Conservation (phyloP, 2,113 vertebrate genomes). For the Lophura nycthemera region DNA sequence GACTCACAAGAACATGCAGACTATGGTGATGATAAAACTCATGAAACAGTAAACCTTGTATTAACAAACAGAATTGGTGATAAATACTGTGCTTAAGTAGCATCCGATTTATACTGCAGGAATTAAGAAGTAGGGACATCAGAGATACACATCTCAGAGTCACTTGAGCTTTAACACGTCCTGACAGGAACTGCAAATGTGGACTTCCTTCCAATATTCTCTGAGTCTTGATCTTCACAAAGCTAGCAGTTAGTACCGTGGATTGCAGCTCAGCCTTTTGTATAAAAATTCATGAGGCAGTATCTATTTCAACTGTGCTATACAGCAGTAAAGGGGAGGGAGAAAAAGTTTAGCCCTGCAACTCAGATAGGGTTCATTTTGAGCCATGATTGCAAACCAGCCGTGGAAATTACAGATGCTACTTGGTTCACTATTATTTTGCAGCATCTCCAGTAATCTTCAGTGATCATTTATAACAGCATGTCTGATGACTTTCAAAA, state of each 20-base stretch:
- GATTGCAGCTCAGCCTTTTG: slow-evolving; percentile 71
- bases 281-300: slow-evolving; percentile 79
- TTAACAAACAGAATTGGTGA: neutral
- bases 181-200: neutral
- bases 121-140: neutral
- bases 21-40: neutral
- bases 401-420: slow-evolving; percentile 82
- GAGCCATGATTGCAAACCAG: slow-evolving; percentile 79
- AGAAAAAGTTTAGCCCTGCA: slow-evolving; percentile 65
- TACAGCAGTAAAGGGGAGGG: slow-evolving; percentile 55
- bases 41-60: neutral
- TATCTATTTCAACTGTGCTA: slow-evolving; percentile 72
- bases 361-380: slow-evolving; percentile 77
- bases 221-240: slow-evolving; percentile 40
- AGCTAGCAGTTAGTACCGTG: slow-evolving; percentile 35
- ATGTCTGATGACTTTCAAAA: slow-evolving; percentile 84
- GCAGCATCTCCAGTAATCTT: slow-evolving; percentile 80
- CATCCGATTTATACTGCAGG: neutral
- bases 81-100: neutral
- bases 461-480: slow-evolving; percentile 82
- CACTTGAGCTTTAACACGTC: neutral
- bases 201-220: neutral
- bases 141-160: neutral
- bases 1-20: neutral
- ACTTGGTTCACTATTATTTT: slow-evolving; percentile 81